These are phyloP conservation scores for Pitangus sulphuratus DNA, from an alignment of 2,797 vertebrate genomes.

Conservation along the genomic window DNA sequence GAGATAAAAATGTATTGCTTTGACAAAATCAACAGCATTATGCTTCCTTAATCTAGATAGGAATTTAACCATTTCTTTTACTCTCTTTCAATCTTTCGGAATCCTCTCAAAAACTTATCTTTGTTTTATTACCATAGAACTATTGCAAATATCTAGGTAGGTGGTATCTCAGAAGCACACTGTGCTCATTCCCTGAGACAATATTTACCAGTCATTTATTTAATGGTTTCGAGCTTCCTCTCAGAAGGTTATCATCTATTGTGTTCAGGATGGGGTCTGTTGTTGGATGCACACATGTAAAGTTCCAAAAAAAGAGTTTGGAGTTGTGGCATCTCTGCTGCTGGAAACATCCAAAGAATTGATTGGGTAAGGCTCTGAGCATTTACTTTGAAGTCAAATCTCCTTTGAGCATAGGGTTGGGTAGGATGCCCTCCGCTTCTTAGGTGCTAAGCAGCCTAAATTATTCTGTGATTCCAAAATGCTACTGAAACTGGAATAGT, in stretches of 20 bases:
- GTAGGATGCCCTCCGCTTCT: too few species aligned
- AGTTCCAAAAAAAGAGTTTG: neutral
- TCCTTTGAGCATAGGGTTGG: neutral
- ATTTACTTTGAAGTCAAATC: neutral
- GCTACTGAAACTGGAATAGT: neutral
- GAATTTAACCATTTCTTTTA: neutral
- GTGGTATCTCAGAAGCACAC: neutral
- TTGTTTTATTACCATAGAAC: neutral
- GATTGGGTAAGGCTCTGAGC: neutral
- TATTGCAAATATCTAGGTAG: neutral
- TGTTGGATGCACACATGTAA: neutral
- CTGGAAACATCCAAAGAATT: neutral
- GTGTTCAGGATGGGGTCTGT: neutral
- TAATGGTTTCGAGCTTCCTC: neutral
- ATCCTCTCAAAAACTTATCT: neutral
- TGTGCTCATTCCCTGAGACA: neutral
- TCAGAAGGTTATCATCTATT: neutral
- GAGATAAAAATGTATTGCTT: neutral
- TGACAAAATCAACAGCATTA: neutral
- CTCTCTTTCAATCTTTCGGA: neutral
- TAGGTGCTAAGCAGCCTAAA: neutral
- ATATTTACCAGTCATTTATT: neutral
- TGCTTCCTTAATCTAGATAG: neutral
- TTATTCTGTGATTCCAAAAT: neutral
- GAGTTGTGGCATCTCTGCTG: neutral